Evolutionary conservation across 2,113 vertebrate species (phyloP), one percentile per base, ranked within the genome.

Genomic region (Romanogobio albipinnatus): DNA sequence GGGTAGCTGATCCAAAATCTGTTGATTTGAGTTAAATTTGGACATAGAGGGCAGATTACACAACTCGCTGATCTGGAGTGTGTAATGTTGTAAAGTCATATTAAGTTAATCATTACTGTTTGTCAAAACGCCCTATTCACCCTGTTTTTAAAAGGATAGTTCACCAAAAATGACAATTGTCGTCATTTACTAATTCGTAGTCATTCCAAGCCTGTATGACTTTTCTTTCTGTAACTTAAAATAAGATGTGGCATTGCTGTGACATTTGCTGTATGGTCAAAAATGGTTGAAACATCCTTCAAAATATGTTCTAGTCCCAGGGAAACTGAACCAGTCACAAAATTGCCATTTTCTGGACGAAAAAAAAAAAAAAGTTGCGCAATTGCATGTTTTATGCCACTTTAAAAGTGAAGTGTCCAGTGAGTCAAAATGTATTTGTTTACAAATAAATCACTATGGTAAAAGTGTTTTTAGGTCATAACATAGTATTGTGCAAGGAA

Each of bases 1-100:
- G 17, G 45, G 13, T 45, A 17, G 49, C 43, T 79, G 29, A 58
- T 59, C 14, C 61, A 84, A 79, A 86, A 43, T 73, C 66, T 77
- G 33, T 77, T 81, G 61, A 66, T n/a, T 29, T 9, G 7, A 22
- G 4, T 26, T 36, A n/a, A 79, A 76, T 61, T 81, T 51, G 77
- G 77, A 36, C 43, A 51, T 29, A 49, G 17, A 29, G n/a, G 26
- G 24, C 1, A 29, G 58, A 13, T 33, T 11, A 33, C 39, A 61
- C 43, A 68, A 56, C 29, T 8, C 64, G 13, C 29, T 36, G 66
- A 80, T 49, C 26, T 68, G 29, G 56, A 75, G 5, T 8, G 43
- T 8, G 19, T n/a, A 8, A 71, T 76, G 47, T 47, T 49, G 10
- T 80, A 8, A 62, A 51, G 47, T 24, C 13, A 5, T 5, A 70